A percentile compares a stretch with the other conserved stretches of the same genome.
Conservation (phyloP, 2,888 invertebrate species). For the Ypsolopha sequella region DNA sequence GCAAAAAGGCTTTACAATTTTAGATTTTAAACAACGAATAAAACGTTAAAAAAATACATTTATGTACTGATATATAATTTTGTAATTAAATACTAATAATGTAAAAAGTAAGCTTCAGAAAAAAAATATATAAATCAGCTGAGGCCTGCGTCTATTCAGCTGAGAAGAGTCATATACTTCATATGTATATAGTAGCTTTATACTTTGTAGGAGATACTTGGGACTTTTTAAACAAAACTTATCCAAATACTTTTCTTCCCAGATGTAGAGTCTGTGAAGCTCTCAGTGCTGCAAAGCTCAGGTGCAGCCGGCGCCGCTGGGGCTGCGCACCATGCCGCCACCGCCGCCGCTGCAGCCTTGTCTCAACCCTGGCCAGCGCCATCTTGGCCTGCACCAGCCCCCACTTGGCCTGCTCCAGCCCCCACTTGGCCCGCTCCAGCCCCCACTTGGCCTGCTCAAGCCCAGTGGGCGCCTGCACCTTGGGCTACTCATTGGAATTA, state of each 20-base stretch:
- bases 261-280: constrained; percentile 72
- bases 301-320: constrained; percentile 66
- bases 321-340: constrained; percentile 70
- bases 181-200: too few relatives aligned
- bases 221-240: background rate
- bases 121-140: too few relatives aligned
- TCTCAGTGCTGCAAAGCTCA: constrained; percentile 72
- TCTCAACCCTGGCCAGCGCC: constrained; percentile 30
- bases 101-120: too few relatives aligned
- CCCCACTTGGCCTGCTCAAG: constrained; percentile 24
- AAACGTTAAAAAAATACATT: too few relatives aligned
- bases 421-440: constrained; percentile 23
- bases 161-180: too few relatives aligned
- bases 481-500: constrained; percentile 41
- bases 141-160: too few relatives aligned
- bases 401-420: constrained; percentile 23
- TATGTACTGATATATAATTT: too few relatives aligned
- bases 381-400: constrained; percentile 26
- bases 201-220: background rate
- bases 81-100: too few relatives aligned
- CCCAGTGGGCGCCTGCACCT: constrained; percentile 16
- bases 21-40: too few relatives aligned
- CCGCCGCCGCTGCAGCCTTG: constrained; percentile 71
- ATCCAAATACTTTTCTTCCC: constrained; percentile 1
- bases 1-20: too few relatives aligned